Conservation (phyloP, 2,113 vertebrate species). For the Meles meles region DNA sequence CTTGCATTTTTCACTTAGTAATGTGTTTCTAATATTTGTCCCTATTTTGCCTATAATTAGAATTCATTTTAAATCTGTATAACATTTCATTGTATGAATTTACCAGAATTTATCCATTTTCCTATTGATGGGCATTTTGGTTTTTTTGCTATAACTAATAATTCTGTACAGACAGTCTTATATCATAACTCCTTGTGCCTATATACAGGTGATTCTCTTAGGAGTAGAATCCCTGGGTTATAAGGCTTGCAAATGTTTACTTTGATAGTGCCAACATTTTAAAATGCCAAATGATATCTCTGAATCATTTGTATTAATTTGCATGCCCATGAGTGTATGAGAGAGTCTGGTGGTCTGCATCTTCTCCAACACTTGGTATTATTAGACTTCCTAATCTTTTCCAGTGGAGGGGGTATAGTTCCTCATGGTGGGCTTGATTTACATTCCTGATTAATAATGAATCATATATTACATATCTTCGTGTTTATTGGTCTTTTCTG, state of each 20-base stretch:
- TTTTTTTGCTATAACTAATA: background rate
- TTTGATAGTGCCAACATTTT: background rate
- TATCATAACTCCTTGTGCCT: background rate
- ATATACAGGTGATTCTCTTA: background rate
- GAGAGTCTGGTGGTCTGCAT: background rate
- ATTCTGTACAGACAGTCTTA: background rate
- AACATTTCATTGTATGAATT: background rate
- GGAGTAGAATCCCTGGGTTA: background rate
- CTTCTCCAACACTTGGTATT: background rate
- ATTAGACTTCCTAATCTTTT: background rate
- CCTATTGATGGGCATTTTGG: background rate
- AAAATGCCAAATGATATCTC: background rate
- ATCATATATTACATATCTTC: background rate
- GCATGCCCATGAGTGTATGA: background rate
- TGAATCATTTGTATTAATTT: background rate
- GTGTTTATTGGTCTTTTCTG: background rate
- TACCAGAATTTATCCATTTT: background rate
- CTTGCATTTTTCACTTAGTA: background rate
- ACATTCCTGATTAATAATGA: background rate
- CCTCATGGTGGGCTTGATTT: background rate
- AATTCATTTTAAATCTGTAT: background rate
- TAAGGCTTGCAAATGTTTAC: background rate
- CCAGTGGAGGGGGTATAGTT: background rate
- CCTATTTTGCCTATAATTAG: background rate
- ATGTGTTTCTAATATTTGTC: background rate